These are phyloP conservation scores for Lasioglossum lativentre DNA, from an alignment of 2,888 invertebrate species.

Conservation along the genomic window DNA sequence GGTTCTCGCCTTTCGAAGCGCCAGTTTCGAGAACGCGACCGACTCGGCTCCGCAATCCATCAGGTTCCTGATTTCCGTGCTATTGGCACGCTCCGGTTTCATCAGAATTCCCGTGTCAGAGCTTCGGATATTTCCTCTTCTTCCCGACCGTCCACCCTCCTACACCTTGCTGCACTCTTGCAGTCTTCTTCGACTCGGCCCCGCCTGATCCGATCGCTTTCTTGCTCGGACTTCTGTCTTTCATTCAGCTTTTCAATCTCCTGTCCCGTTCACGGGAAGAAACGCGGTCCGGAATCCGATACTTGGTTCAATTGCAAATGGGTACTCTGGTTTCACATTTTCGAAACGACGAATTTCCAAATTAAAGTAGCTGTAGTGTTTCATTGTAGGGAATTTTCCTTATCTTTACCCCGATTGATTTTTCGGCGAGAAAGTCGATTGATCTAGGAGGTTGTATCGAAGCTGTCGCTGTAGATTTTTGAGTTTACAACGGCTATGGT, in stretches of 20 bases:
- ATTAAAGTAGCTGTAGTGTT: no score
- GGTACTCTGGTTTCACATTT: no score
- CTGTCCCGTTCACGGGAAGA: background rate
- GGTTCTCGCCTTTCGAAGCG: slow-evolving; percentile 26
- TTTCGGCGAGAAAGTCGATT: no score
- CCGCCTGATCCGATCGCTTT: background rate
- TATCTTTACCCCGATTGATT: no score
- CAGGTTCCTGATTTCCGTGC: slow-evolving; percentile 52
- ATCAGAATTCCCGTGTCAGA: slow-evolving; percentile 35
- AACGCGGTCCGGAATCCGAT: slow-evolving; percentile 19
- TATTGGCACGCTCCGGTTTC: slow-evolving; percentile 34
- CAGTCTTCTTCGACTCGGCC: background rate
- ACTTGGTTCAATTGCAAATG: background rate
- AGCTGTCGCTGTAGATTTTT: no score
- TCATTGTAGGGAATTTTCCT: no score
- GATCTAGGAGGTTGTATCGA: no score
- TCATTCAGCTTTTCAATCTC: slow-evolving; percentile 38
- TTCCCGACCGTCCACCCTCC: no score
- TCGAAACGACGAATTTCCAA: no score
- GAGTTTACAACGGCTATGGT: no score
- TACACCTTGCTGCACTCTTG: background rate
- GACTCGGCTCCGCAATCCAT: slow-evolving; percentile 37
- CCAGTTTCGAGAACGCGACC: slow-evolving; percentile 35
- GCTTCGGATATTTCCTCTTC: slow-evolving; percentile 3
- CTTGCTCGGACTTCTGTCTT: slow-evolving; percentile 1